phyloP scores from a whole-genome alignment of 2,888 invertebrate species.

The Exephanes ischioxanthus region DNA sequence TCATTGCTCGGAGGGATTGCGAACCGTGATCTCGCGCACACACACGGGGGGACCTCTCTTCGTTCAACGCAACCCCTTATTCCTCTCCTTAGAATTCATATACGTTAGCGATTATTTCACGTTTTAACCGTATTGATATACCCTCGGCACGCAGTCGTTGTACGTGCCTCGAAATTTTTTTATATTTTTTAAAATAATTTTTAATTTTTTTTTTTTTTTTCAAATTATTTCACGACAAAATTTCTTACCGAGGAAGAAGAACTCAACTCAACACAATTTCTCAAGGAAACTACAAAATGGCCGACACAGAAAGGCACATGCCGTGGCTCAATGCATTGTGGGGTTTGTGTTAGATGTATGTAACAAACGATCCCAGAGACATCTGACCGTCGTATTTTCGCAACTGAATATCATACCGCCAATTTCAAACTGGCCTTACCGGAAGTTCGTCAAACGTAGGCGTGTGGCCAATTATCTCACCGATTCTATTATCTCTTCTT shows the following conservation, averaged over 20 bases:
- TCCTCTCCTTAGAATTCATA: conserved; percentile 17
- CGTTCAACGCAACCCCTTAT: conserved; percentile 17
- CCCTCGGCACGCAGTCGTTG: neutral
- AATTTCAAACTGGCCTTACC: conserved; percentile 14
- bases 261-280: conserved; percentile 88
- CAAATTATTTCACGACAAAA: conserved; percentile 54
- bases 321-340: conserved; percentile 87
- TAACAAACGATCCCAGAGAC: conserved; percentile 40
- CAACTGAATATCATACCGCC: conserved; percentile 15
- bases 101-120: conserved; percentile 13
- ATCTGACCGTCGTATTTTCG: conserved; percentile 36
- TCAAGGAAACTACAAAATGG: conserved; percentile 90
- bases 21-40: conserved; percentile 41
- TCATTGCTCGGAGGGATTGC: conserved; percentile 74
- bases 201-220: conserved; percentile 7
- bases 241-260: conserved; percentile 87
- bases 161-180: neutral
- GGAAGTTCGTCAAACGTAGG: conserved; percentile 25
- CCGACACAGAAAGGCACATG: conserved; percentile 89
- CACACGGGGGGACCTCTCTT: conserved; percentile 14
- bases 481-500: conserved; percentile 46
- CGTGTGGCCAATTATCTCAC: conserved; percentile 51
- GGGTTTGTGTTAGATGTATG: conserved; percentile 73
- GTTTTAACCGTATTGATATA: conserved; percentile 1
- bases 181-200: neutral